Evolutionary conservation across 2,113 vertebrate genomes (phyloP).

Genomic region (Climacteris rufus): DNA sequence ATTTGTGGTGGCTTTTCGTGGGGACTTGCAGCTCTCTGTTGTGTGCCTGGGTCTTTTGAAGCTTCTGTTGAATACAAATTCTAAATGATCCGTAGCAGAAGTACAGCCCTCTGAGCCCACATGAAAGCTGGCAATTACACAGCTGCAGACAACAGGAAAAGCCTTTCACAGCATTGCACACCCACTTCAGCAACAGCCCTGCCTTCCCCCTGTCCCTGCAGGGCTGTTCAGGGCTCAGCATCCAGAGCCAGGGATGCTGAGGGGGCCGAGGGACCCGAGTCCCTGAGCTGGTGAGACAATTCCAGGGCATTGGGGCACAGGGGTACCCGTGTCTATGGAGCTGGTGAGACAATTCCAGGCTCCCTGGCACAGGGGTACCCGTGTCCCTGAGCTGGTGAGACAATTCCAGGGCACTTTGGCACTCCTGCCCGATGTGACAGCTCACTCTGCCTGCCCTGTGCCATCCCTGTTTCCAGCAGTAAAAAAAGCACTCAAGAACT

Average conservation of each 20-base stretch:
- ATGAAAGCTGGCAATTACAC: slow-evolving; percentile 6
- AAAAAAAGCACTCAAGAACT: background rate
- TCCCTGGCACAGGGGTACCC: background rate
- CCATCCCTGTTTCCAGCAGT: background rate
- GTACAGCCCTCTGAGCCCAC: background rate
- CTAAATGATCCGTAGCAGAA: background rate
- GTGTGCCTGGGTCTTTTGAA: background rate
- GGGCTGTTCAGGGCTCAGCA: too few species aligned
- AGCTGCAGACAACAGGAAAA: background rate
- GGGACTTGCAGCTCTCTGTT: background rate
- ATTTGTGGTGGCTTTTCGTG: background rate
- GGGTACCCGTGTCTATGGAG: too few species aligned
- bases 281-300: too few species aligned
- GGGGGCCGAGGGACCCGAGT: too few species aligned
- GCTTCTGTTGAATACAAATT: background rate
- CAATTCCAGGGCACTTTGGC: background rate
- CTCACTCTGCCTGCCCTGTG: background rate
- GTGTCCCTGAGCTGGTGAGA: background rate
- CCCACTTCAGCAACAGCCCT: background rate
- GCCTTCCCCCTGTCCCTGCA: too few species aligned
- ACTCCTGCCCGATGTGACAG: background rate
- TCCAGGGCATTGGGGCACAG: too few species aligned
- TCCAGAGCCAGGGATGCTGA: background rate
- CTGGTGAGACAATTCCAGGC: too few species aligned
- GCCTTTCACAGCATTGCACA: background rate